Percentiles rank a stretch among this genome's conserved stretches.
Conservation (phyloP, 2,888 invertebrate species). For the Platypus cylindrus region DNA sequence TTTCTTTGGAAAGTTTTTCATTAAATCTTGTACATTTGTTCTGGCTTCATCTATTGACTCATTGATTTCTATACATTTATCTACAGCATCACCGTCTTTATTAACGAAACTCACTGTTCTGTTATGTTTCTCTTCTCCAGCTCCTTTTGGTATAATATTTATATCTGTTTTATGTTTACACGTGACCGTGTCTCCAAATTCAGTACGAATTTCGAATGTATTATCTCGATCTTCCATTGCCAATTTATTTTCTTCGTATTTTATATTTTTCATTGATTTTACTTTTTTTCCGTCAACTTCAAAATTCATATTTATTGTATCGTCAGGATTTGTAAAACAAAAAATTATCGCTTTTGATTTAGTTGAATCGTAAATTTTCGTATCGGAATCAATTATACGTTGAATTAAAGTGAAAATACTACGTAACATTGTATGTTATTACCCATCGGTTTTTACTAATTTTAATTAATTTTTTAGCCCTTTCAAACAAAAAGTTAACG, state of each 20-base stretch:
- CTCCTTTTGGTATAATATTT: slow-evolving; percentile 7
- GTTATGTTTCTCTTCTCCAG: slow-evolving; percentile 2
- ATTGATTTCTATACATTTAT: no score
- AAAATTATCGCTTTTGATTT: slow-evolving; percentile 20
- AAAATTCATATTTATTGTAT: slow-evolving; percentile 18
- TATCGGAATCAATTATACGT: slow-evolving; percentile 20
- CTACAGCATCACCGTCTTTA: background rate
- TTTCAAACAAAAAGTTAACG: no score
- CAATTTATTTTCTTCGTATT: slow-evolving; percentile 5
- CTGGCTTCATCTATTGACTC: no score
- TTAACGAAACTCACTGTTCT: no score
- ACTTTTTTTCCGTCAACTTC: slow-evolving; percentile 17
- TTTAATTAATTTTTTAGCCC: no score
- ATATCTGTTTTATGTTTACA: slow-evolving; percentile 12
- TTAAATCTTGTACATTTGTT: slow-evolving; percentile 15
- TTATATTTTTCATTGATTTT: slow-evolving; percentile 11
- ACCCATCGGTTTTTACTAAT: slow-evolving; percentile 1
- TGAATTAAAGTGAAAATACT: slow-evolving; percentile 24
- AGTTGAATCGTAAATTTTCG: slow-evolving; percentile 20
- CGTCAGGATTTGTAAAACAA: slow-evolving; percentile 17
- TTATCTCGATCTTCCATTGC: slow-evolving; percentile 6
- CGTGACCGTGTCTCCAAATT: slow-evolving; percentile 19
- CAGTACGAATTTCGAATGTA: slow-evolving; percentile 17
- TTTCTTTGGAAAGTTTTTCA: slow-evolving; percentile 16
- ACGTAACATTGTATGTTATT: slow-evolving; percentile 21